phyloP scores from a whole-genome alignment of 2,797 vertebrate species.

The Dryobates pubescens region DNA sequence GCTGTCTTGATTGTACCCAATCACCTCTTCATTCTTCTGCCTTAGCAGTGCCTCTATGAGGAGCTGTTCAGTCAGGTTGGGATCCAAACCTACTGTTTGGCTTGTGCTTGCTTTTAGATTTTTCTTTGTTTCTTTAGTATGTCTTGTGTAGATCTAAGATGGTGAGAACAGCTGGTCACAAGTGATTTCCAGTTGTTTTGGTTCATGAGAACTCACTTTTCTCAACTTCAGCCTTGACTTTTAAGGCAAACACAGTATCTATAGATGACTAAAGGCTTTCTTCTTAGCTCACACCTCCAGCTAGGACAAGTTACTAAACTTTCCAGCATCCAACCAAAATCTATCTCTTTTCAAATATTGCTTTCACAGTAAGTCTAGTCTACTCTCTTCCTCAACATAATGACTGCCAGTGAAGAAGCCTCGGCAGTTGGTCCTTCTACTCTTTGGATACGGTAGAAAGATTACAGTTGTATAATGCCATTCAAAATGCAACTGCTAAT shows the following conservation, averaged over 20 bases:
- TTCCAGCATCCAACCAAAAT: neutral
- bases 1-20: too few relatives aligned
- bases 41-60: too few relatives aligned
- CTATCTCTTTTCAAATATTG: neutral
- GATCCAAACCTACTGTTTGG: neutral
- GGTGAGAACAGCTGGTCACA: neutral
- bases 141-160: neutral
- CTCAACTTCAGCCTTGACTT: neutral
- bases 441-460: neutral
- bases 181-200: neutral
- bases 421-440: neutral
- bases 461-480: neutral
- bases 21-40: too few relatives aligned
- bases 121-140: neutral
- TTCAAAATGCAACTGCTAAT: neutral
- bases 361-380: neutral
- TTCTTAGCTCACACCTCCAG: neutral
- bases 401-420: neutral
- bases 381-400: neutral
- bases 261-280: neutral
- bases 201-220: neutral
- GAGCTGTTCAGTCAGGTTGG: neutral
- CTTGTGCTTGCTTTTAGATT: conserved; percentile 26
- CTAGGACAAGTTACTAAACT: neutral
- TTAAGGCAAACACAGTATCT: neutral